phyloP scores from a whole-genome alignment of 2,888 invertebrate genomes.

The Synergus itoensis region DNA sequence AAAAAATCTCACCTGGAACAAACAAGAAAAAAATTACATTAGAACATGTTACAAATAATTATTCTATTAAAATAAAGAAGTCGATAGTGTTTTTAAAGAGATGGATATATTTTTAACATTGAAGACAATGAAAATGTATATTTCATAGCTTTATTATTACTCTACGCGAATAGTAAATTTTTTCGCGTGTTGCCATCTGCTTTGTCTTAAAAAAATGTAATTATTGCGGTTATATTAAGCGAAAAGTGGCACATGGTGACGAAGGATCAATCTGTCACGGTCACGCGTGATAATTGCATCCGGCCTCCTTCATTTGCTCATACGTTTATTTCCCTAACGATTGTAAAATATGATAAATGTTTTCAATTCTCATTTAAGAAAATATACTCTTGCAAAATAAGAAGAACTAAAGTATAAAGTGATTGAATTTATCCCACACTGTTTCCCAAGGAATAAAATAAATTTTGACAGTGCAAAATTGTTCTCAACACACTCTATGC shows the following conservation, averaged over 20 bases:
- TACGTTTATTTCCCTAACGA: not conserved
- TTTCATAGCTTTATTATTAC: not conserved
- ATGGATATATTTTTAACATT: too few species aligned
- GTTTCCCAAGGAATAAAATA: too few species aligned
- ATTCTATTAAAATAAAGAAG: too few species aligned
- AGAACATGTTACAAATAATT: not conserved
- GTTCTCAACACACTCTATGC: too few species aligned
- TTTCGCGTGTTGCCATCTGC: not conserved
- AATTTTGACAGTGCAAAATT: too few species aligned
- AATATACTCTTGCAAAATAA: not conserved
- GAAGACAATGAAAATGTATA: not conserved
- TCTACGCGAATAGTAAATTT: not conserved
- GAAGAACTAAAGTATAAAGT: too few species aligned
- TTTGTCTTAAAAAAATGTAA: not conserved
- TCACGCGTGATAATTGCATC: slow-evolving; percentile 34
- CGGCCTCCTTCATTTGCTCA: slow-evolving; percentile 16
- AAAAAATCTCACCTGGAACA: not conserved
- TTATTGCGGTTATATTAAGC: slow-evolving; percentile 20
- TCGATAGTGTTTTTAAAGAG: too few species aligned
- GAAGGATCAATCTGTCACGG: slow-evolving; percentile 37
- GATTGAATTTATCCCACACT: too few species aligned
- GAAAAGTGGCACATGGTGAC: slow-evolving; percentile 33
- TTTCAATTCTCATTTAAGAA: not conserved
- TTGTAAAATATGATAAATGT: not conserved
- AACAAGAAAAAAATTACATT: not conserved